Conservation (phyloP, 2,797 vertebrate genomes). For the Leontocebus nigricollis region DNA sequence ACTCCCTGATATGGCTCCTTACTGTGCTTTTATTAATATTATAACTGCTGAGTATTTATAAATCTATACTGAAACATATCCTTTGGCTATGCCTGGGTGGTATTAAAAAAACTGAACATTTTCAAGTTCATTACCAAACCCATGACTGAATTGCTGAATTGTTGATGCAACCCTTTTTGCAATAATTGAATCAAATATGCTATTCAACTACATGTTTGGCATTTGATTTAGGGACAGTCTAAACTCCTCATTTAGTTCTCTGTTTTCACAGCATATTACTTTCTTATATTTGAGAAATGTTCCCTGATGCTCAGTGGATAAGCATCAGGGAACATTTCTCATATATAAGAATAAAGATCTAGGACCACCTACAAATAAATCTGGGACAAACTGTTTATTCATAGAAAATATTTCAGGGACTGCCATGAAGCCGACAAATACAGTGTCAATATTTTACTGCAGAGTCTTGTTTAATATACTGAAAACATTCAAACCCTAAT, state of each 20-base stretch:
- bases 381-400: background rate
- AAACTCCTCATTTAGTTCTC: background rate
- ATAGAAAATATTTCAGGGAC: slow-evolving; percentile 35
- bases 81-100: background rate
- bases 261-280: background rate
- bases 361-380: background rate
- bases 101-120: background rate
- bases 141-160: background rate
- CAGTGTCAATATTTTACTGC: background rate
- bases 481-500: slow-evolving; percentile 49
- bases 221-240: background rate
- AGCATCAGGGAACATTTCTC: too few relatives aligned
- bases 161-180: background rate
- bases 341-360: background rate
- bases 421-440: slow-evolving; percentile 38
- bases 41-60: background rate
- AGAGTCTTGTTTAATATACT: slow-evolving; percentile 1
- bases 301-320: background rate
- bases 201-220: background rate
- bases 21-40: background rate
- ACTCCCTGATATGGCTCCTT: background rate
- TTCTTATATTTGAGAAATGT: background rate
- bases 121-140: background rate
- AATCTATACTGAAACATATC: background rate
- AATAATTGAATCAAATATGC: background rate